Conservation (phyloP, 1,140 invertebrate genomes). For the Tetragonula clypearis region DNA sequence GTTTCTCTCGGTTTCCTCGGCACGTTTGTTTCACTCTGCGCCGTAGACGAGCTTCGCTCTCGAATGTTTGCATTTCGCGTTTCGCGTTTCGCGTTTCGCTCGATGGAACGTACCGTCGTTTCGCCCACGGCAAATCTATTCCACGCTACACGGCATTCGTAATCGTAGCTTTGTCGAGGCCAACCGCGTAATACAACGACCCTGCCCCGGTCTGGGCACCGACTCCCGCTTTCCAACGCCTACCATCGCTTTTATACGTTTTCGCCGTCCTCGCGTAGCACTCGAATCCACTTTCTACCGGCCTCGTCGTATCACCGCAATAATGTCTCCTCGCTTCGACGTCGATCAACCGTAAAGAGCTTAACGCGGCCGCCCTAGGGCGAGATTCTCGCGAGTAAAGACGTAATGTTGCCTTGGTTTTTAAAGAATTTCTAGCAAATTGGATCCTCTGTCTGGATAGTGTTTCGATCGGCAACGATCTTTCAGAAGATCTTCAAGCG, state of each 20-base stretch:
- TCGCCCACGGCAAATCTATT: constrained; percentile 29
- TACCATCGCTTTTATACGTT: constrained; percentile 28
- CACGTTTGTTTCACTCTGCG: neutral
- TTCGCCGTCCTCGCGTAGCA: neutral
- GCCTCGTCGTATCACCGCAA: neutral
- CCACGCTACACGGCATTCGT: neutral
- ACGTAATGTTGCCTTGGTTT: neutral
- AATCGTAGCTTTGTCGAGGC: constrained; percentile 36
- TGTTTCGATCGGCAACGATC: neutral
- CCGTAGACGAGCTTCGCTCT: neutral
- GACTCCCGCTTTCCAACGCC: neutral
- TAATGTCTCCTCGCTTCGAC: constrained; percentile 9
- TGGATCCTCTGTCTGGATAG: neutral
- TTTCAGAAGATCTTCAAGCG: neutral
- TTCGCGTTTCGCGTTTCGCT: constrained; percentile 7
- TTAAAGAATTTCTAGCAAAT: neutral
- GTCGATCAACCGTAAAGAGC: constrained; percentile 40
- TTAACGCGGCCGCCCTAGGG: neutral
- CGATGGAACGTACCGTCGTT: constrained; percentile 8
- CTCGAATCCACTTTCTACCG: neutral
- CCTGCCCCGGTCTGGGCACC: neutral
- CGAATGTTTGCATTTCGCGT: constrained; percentile 15
- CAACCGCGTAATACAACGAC: neutral
- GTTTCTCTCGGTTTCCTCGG: constrained; percentile 19
- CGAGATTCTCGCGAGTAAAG: too few species aligned